These are phyloP conservation scores for Penaeus chinensis DNA, from an alignment of 1,140 invertebrate species.

Conservation along the genomic window DNA sequence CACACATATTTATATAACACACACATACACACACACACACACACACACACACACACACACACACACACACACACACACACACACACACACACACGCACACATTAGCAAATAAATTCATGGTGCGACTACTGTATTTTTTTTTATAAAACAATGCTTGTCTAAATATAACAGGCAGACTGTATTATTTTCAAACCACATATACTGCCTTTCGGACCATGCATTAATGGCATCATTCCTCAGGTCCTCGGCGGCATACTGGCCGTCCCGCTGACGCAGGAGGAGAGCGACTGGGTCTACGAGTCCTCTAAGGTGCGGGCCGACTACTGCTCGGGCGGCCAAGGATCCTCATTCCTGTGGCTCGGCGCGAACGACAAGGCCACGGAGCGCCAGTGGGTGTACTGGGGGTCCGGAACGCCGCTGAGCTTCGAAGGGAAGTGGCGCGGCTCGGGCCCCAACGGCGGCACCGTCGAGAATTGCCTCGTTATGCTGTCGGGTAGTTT, in stretches of 20 bases:
- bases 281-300: background rate
- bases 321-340: conserved; percentile 5
- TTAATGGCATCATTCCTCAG: background rate
- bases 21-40: too few relatives aligned
- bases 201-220: too few relatives aligned
- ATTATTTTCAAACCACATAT: too few relatives aligned
- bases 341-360: conserved; percentile 3
- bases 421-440: background rate
- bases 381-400: background rate
- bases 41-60: too few relatives aligned
- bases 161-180: too few relatives aligned
- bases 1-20: too few relatives aligned
- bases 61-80: too few relatives aligned
- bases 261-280: background rate
- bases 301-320: background rate
- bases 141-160: too few relatives aligned
- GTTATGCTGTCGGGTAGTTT: background rate
- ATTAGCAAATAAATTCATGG: too few relatives aligned
- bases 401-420: background rate
- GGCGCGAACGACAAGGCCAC: background rate
- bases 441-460: background rate
- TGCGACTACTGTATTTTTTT: too few relatives aligned
- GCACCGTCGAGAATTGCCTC: conserved; percentile 10
- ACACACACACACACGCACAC: too few relatives aligned
- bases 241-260: background rate